A percentile compares a stretch with the other conserved stretches of the same genome.
Evolutionary conservation across 2,797 vertebrate genomes (phyloP).

Genomic region (Sphenopsis melanotis): DNA sequence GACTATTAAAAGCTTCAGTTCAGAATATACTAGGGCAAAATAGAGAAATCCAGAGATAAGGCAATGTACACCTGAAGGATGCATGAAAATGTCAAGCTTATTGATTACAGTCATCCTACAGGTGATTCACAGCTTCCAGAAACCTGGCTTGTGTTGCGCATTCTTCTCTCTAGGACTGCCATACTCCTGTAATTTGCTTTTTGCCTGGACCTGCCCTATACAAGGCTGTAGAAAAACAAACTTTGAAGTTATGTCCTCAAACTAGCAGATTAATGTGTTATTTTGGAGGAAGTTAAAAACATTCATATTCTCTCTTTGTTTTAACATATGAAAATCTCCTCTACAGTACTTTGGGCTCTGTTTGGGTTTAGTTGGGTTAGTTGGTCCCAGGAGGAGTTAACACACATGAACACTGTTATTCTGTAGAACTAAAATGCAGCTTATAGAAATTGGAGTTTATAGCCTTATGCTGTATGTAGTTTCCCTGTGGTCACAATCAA

Average conservation of each 20-base stretch:
- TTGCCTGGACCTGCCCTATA: not conserved
- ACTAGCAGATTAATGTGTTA: not conserved
- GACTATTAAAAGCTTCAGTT: not conserved
- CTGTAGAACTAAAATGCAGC: not conserved
- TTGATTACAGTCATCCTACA: not conserved
- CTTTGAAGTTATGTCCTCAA: not conserved
- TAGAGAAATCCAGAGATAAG: not conserved
- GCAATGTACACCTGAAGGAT: not conserved
- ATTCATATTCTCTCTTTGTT: not conserved
- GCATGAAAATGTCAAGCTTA: not conserved
- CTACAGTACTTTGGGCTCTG: not conserved
- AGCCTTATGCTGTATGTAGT: not conserved
- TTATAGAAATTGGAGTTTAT: not conserved
- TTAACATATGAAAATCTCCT: not conserved
- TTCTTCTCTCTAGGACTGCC: not conserved
- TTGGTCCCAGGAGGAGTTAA: not conserved
- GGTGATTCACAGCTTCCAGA: not conserved
- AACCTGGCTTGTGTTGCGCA: fast-evolving
- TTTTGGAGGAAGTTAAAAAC: not conserved
- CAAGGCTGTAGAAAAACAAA: not conserved
- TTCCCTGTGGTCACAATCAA: not conserved
- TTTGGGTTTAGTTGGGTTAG: not conserved
- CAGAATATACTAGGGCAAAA: not conserved
- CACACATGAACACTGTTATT: not conserved
- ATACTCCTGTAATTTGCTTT: not conserved